These are phyloP conservation scores for Drosophila fulvimacula DNA, from an alignment of 2,888 invertebrate species.

Conservation along the genomic window DNA sequence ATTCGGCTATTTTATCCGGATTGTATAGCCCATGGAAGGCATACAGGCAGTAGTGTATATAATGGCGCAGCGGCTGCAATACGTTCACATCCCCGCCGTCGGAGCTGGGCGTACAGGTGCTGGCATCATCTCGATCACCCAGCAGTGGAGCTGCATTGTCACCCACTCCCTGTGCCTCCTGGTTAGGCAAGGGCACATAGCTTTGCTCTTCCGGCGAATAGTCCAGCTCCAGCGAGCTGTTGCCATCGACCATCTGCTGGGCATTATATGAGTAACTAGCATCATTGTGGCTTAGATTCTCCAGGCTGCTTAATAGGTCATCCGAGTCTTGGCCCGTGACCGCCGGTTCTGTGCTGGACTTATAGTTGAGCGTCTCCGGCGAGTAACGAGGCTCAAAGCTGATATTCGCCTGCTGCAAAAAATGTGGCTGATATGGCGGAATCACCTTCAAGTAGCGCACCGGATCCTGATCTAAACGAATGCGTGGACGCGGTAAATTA, in stretches of 20 bases:
- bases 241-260: conserved; percentile 46
- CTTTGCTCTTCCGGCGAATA: conserved; percentile 83
- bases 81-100: conserved; percentile 43
- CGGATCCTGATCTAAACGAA: conserved; percentile 81
- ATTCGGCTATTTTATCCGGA: conserved; percentile 82
- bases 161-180: conserved; percentile 26
- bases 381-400: conserved; percentile 73
- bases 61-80: conserved; percentile 78
- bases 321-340: conserved; percentile 82
- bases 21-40: conserved; percentile 85
- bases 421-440: conserved; percentile 82
- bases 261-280: conserved; percentile 73
- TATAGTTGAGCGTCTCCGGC: conserved; percentile 68
- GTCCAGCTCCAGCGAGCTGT: conserved; percentile 79
- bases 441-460: conserved; percentile 84
- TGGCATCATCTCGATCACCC: conserved; percentile 52
- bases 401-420: conserved; percentile 81
- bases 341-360: conserved; percentile 73
- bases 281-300: conserved; percentile 83
- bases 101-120: conserved; percentile 62
- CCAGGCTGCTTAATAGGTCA: conserved; percentile 83
- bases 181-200: conserved; percentile 77
- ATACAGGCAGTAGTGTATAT: conserved; percentile 85
- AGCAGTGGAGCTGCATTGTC: conserved; percentile 31
- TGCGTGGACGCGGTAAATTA: conserved; percentile 83